phyloP scores from a whole-genome alignment of 2,888 invertebrate species.

The Stratiomys singularior region DNA sequence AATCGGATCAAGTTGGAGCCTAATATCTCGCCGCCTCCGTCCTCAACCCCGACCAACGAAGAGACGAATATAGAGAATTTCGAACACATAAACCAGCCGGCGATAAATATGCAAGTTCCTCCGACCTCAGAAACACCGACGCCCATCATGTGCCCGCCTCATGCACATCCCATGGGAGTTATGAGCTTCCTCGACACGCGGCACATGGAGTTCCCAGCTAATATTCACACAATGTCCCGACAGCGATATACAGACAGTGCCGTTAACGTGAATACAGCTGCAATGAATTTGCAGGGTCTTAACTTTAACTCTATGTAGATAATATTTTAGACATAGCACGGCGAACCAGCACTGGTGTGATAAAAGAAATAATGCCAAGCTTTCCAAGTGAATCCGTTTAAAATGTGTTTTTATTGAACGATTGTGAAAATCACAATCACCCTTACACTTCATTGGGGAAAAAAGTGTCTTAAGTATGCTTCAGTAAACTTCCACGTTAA shows the following conservation, averaged over 20 bases:
- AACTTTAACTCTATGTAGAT: conserved; percentile 71
- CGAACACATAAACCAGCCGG: conserved; percentile 61
- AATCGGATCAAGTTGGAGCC: conserved; percentile 77
- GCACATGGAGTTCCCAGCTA: conserved; percentile 73
- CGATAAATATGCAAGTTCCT: conserved; percentile 66
- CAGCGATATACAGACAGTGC: conserved; percentile 65
- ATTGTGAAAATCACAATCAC: too few relatives aligned
- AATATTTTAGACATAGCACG: conserved; percentile 28
- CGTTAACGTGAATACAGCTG: conserved; percentile 69
- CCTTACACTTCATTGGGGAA: too few relatives aligned
- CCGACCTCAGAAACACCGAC: conserved; percentile 66
- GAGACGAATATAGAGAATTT: conserved; percentile 65
- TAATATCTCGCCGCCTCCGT: conserved; percentile 71
- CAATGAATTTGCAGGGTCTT: conserved; percentile 78
- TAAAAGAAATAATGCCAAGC: too few relatives aligned
- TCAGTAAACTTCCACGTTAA: too few relatives aligned
- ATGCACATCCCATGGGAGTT: conserved; percentile 72
- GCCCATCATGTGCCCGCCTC: conserved; percentile 73
- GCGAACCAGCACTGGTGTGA: not conserved
- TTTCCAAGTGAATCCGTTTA: too few relatives aligned
- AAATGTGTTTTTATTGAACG: too few relatives aligned
- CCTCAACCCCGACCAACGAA: conserved; percentile 63
- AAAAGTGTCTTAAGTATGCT: too few relatives aligned
- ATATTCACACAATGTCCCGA: conserved; percentile 70
- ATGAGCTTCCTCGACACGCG: conserved; percentile 78